These are phyloP conservation scores for Chroicocephalus ridibundus DNA, from an alignment of 2,113 vertebrate species.

Conservation along the genomic window DNA sequence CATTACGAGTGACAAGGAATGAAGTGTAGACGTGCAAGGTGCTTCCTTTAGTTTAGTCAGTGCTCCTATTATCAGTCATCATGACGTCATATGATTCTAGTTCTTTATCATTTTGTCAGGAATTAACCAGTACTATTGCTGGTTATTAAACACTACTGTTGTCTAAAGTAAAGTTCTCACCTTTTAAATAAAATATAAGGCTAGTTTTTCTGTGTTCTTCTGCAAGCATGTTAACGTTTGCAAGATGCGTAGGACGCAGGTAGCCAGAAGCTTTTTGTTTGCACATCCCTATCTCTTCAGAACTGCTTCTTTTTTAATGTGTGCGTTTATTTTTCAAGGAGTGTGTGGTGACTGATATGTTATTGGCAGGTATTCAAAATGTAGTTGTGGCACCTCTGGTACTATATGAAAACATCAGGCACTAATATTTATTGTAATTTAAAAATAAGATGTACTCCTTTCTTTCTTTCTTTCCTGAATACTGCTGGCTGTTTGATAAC, in stretches of 20 bases:
- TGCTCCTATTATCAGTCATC: background rate
- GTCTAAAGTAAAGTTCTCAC: background rate
- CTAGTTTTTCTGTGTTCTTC: background rate
- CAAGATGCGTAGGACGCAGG: background rate
- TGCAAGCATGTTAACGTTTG: background rate
- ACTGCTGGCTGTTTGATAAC: background rate
- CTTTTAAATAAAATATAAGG: background rate
- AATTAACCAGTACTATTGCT: background rate
- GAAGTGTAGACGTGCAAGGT: background rate
- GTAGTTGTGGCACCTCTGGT: background rate
- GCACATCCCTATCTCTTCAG: background rate
- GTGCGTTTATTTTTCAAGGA: background rate
- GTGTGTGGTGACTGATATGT: background rate
- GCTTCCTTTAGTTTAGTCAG: background rate
- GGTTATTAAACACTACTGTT: background rate
- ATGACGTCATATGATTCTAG: background rate
- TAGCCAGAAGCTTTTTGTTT: background rate
- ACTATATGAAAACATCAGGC: background rate
- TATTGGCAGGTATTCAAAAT: background rate
- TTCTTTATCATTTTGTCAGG: slow-evolving; percentile 10
- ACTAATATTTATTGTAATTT: background rate
- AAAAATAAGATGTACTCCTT: background rate
- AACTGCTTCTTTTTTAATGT: background rate
- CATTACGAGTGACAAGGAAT: background rate
- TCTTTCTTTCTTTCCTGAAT: background rate